Conservation (phyloP, 92 coral and sea anemone species). For the Diadumene lineata region DNA sequence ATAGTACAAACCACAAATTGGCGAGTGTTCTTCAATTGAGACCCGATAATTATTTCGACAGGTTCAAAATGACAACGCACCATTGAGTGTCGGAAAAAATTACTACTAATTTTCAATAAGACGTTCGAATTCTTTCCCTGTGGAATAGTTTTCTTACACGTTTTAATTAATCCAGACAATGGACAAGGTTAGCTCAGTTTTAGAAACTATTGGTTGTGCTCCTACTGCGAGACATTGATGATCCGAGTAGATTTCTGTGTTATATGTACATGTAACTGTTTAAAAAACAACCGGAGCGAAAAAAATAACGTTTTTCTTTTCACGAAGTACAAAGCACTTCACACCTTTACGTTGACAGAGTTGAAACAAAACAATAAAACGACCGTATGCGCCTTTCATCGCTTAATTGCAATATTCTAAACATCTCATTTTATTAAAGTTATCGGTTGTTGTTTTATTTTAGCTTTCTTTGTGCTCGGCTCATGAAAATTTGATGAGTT, state of each 20-base stretch:
- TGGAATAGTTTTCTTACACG: neutral
- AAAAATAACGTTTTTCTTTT: neutral
- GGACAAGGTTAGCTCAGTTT: neutral
- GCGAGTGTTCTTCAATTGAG: conserved; percentile 21
- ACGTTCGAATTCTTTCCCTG: neutral
- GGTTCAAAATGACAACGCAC: conserved; percentile 4
- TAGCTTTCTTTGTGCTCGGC: conserved; percentile 10
- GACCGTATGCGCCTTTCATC: neutral
- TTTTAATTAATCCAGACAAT: neutral
- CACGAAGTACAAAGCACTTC: neutral
- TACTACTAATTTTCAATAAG: conserved; percentile 6
- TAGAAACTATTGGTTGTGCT: neutral
- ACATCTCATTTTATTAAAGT: neutral
- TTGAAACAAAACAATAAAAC: neutral
- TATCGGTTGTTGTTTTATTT: neutral
- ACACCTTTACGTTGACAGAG: neutral
- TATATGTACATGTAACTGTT: neutral
- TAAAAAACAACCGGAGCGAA: neutral
- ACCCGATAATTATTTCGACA: conserved; percentile 4
- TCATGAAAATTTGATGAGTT: conserved; percentile 46
- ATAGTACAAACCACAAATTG: conserved; percentile 40
- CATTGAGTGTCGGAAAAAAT: conserved; percentile 6
- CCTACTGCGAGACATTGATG: conserved; percentile 19
- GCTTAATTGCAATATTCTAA: conserved; percentile 11
- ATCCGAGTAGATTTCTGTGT: conserved; percentile 7